Evolutionary conservation across 2,888 invertebrate genomes (phyloP), one percentile per base, ranked within the genome.

Genomic region (Rosalia funebris): DNA sequence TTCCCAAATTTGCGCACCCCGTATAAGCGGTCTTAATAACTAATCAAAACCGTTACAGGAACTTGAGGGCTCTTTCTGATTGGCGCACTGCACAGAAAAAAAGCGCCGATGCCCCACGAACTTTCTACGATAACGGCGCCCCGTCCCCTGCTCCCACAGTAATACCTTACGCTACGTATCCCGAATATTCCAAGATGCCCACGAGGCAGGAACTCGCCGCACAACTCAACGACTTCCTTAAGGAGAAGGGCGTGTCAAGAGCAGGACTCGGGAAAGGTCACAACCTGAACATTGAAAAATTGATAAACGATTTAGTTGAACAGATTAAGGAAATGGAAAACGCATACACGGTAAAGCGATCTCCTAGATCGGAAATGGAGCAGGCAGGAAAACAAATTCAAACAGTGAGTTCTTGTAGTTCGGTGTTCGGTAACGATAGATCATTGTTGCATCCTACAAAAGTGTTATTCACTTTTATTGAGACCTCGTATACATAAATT

Each of bases 381-480:
- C 77, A 83, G 45, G 78, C 87, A 4, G 73, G 84, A 60, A 82
- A 80, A 61, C 87, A 88, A 75, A 88, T 89, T 69, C 83, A 85
- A 69, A 86, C 85, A 83, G 88, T 88, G 68, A 66, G 62, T 53
- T 45, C 25, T n/a, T n/a, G n/a, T n/a, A n/a, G n/a, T n/a, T n/a
- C n/a, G n/a, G n/a, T n/a, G n/a, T n/a, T n/a, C n/a, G n/a, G n/a
- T n/a, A n/a, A n/a, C n/a, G n/a, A n/a, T n/a, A n/a, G n/a, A n/a
- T n/a, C n/a, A n/a, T n/a, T n/a, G n/a, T n/a, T n/a, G n/a, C n/a
- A n/a, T n/a, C n/a, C n/a, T n/a, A n/a, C n/a, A n/a, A n/a, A n/a
- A n/a, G n/a, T n/a, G n/a, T n/a, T n/a, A n/a, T n/a, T n/a, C n/a
- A n/a, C n/a, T n/a, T n/a, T n/a, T n/a, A n/a, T n/a, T n/a, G n/a